Conservation (phyloP, 1,140 invertebrate species). For the Drosophila sproati region DNA sequence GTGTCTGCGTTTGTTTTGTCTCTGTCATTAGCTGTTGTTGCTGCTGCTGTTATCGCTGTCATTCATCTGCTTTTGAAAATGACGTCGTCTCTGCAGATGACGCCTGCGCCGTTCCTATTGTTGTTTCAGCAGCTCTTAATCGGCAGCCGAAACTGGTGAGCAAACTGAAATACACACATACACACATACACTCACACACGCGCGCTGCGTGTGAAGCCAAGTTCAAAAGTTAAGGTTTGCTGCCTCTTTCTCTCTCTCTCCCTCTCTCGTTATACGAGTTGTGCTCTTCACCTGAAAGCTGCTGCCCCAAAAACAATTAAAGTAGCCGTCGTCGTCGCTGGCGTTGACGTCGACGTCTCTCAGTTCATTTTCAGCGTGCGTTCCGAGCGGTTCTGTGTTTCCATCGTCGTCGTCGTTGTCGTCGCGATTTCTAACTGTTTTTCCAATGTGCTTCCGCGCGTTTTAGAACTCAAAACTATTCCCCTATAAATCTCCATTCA, state of each 20-base stretch:
- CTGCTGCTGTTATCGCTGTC: conserved; percentile 29
- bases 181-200: conserved; percentile 13
- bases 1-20: conserved; percentile 20
- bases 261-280: background rate
- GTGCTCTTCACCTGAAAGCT: conserved; percentile 42
- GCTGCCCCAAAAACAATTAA: conserved; percentile 62
- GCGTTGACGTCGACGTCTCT: conserved; percentile 24
- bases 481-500: conserved; percentile 31
- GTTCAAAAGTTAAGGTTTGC: conserved; percentile 64
- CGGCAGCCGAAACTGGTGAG: conserved; percentile 53
- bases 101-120: conserved; percentile 17
- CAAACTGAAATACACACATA: conserved; percentile 26
- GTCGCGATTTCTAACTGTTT: conserved; percentile 39
- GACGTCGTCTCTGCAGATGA: conserved; percentile 45
- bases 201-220: conserved; percentile 64
- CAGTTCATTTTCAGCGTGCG: conserved; percentile 71
- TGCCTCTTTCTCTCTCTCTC: background rate
- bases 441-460: conserved; percentile 65
- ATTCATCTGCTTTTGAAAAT: conserved; percentile 49
- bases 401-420: conserved; percentile 27
- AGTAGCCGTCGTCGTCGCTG: conserved; percentile 16
- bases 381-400: conserved; percentile 64
- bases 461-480: conserved; percentile 42
- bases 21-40: conserved; percentile 39
- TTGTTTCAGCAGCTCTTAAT: conserved; percentile 8